phyloP scores from a whole-genome alignment of 1,140 invertebrate species.

The Ceratina calcarata region DNA sequence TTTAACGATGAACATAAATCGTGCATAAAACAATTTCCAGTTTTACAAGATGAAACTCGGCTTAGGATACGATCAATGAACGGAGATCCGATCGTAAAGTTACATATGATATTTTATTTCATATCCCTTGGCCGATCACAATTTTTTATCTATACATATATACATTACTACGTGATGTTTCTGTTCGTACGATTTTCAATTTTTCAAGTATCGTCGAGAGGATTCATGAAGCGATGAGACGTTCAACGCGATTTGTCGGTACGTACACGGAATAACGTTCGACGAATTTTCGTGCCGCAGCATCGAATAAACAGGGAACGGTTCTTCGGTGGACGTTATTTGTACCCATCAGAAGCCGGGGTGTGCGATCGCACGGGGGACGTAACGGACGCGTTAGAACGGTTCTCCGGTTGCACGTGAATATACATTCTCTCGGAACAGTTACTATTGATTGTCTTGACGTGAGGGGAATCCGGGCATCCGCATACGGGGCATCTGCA shows the following conservation, averaged over 20 bases:
- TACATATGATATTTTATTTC: too few species aligned
- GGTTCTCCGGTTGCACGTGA: constrained; percentile 39
- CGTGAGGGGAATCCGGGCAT: constrained; percentile 60
- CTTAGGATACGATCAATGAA: too few species aligned
- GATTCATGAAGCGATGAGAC: neutral
- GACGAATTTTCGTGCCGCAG: neutral
- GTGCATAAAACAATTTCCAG: too few species aligned
- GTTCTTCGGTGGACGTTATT: constrained; percentile 28
- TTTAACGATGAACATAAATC: too few species aligned
- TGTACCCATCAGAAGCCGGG: constrained; percentile 17
- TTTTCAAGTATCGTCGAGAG: neutral
- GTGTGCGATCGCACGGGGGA: neutral
- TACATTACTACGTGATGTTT: neutral
- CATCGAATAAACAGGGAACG: constrained; percentile 7
- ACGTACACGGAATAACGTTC: neutral
- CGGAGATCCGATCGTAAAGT: too few species aligned
- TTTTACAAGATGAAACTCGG: too few species aligned
- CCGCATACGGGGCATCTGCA: constrained; percentile 38
- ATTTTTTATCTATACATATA: neutral
- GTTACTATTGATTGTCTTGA: constrained; percentile 66
- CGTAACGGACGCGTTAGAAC: constrained; percentile 30
- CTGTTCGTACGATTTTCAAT: neutral
- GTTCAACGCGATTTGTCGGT: neutral
- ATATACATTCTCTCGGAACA: constrained; percentile 62
- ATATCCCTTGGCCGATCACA: too few species aligned